Conservation (phyloP, 2,888 invertebrate genomes). For the Sclerodermus sp. region DNA sequence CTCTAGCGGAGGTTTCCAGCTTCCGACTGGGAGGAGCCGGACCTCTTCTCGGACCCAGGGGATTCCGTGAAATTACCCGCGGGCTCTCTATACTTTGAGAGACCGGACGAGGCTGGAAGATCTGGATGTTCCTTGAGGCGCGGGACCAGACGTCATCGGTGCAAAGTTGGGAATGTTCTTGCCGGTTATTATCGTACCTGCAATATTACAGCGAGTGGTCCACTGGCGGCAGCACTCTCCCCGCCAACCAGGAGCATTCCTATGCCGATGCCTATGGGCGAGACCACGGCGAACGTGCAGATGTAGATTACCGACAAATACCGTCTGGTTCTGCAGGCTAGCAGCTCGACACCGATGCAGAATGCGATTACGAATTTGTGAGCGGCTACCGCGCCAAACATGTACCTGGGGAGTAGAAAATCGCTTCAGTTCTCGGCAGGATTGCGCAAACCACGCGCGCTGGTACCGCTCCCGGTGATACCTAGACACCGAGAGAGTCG, state of each 20-base stretch:
- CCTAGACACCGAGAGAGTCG: no score
- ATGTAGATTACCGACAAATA: constrained; percentile 69
- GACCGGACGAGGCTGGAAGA: no score
- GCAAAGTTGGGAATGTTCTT: no score
- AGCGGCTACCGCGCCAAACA: constrained; percentile 81
- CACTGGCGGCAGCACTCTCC: constrained; percentile 63
- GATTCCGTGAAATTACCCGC: no score
- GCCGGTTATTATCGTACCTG: constrained; percentile 33
- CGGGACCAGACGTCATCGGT: not conserved
- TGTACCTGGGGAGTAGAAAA: constrained; percentile 63
- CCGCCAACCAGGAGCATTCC: constrained; percentile 69
- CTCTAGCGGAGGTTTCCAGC: no score
- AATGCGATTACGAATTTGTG: constrained; percentile 88
- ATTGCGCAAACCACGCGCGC: no score
- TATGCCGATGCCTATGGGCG: constrained; percentile 78
- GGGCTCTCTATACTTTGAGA: no score
- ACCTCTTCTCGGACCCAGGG: no score
- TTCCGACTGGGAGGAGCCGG: no score
- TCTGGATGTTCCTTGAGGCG: no score
- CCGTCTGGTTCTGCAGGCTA: constrained; percentile 70
- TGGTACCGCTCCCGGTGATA: no score
- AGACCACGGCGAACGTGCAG: constrained; percentile 76
- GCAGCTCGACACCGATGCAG: constrained; percentile 83
- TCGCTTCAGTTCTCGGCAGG: constrained; percentile 34
- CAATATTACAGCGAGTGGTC: constrained; percentile 59